Conservation (phyloP, 2,888 invertebrate genomes). For the Cenopis cana region DNA sequence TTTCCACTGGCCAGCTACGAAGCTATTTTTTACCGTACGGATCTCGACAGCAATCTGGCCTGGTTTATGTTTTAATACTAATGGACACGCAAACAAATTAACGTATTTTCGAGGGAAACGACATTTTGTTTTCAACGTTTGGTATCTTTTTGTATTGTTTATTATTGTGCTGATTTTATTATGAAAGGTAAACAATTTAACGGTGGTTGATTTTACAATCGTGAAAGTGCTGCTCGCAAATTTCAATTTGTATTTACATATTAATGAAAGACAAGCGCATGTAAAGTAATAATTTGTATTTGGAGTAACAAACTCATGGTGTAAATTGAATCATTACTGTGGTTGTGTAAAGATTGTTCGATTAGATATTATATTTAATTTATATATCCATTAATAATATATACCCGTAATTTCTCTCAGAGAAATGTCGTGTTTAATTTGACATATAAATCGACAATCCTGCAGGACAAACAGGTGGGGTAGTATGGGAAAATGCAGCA, state of each 20-base stretch:
- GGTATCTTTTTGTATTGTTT: constrained; percentile 20
- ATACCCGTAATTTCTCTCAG: too few relatives aligned
- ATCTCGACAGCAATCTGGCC: constrained; percentile 55
- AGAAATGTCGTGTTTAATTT: too few relatives aligned
- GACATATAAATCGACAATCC: too few relatives aligned
- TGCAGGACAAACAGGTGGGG: too few relatives aligned
- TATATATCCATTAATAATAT: too few relatives aligned
- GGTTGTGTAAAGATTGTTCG: not conserved
- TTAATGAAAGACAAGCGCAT: constrained; percentile 14
- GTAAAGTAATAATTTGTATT: constrained; percentile 17
- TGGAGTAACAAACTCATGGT: not conserved
- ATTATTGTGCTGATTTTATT: constrained; percentile 7
- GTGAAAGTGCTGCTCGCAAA: constrained; percentile 4
- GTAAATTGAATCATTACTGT: not conserved
- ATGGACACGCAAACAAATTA: constrained; percentile 63
- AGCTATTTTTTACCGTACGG: constrained; percentile 56
- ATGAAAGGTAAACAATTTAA: constrained; percentile 10
- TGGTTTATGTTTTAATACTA: constrained; percentile 59
- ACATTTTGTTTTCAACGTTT: constrained; percentile 41
- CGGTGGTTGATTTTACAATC: constrained; percentile 18
- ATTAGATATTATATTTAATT: not conserved
- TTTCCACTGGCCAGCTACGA: constrained; percentile 53
- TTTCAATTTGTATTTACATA: constrained; percentile 36
- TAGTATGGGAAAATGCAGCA: too few relatives aligned
- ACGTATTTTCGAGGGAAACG: constrained; percentile 47